Conservation (phyloP, 2,797 vertebrate species). For the Brachymystax lenok region DNA sequence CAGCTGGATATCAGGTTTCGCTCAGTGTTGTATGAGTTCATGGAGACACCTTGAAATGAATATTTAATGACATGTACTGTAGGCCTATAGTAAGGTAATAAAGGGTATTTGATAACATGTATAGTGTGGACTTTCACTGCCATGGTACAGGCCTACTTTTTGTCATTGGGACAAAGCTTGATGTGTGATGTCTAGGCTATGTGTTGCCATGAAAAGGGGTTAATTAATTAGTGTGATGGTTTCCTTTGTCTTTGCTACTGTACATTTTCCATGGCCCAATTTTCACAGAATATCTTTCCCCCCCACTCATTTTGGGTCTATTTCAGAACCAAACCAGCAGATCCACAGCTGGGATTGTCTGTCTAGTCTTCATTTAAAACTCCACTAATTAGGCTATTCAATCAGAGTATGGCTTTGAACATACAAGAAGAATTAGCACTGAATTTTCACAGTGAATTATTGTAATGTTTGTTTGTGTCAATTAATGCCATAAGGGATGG, state of each 20-base stretch:
- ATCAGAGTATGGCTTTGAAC: background rate
- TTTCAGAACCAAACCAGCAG: background rate
- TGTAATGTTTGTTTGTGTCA: no score
- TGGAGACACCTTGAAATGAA: background rate
- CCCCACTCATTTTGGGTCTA: background rate
- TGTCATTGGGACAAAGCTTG: constrained; percentile 2
- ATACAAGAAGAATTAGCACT: background rate
- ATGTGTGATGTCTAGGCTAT: constrained; percentile 1
- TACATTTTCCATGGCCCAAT: background rate
- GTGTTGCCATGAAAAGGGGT: constrained; percentile 20
- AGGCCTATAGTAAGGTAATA: background rate
- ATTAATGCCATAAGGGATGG: no score
- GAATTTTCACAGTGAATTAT: no score
- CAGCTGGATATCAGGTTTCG: background rate
- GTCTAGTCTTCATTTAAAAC: background rate
- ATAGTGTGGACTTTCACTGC: background rate
- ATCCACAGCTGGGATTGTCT: background rate
- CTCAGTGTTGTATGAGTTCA: background rate
- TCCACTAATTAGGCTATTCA: background rate
- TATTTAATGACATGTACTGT: background rate
- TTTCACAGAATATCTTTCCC: background rate
- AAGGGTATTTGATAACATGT: background rate
- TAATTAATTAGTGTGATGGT: background rate
- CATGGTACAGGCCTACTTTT: background rate
- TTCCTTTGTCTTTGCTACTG: constrained; percentile 3